A percentile compares a stretch with the other conserved stretches of the same genome.
These are phyloP conservation scores for Illadopsis cleaveri DNA, from an alignment of 2,113 vertebrate genomes.

Conservation along the genomic window DNA sequence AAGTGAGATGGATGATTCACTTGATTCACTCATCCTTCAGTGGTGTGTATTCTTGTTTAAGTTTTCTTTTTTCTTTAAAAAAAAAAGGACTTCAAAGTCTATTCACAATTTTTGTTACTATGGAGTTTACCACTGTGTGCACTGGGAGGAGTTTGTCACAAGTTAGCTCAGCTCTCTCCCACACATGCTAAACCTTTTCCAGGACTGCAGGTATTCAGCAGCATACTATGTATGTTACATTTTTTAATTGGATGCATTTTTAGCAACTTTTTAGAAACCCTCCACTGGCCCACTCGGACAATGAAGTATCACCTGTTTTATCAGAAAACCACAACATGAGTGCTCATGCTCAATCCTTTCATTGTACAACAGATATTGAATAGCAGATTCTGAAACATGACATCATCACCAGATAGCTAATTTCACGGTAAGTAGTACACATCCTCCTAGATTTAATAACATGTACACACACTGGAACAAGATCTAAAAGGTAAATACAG, in stretches of 20 bases:
- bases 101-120: background rate
- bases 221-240: background rate
- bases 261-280: background rate
- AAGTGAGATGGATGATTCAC: background rate
- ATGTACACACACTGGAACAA: background rate
- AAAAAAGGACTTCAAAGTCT: background rate
- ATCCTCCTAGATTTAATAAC: background rate
- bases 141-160: background rate
- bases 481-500: background rate
- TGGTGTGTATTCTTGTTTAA: background rate
- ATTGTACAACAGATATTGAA: background rate
- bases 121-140: background rate
- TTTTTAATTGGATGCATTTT: background rate
- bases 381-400: background rate
- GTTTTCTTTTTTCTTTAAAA: background rate
- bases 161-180: background rate
- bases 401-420: background rate
- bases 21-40: background rate
- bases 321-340: background rate
- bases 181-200: background rate
- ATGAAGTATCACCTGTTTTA: fast-evolving
- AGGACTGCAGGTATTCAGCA: background rate
- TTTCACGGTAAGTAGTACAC: background rate
- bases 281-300: background rate
- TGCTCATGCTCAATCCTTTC: background rate